Evolutionary conservation across 53 echinoderm and acorn worm genomes (phyloP).

Genomic region (Pentamera pediparva): DNA sequence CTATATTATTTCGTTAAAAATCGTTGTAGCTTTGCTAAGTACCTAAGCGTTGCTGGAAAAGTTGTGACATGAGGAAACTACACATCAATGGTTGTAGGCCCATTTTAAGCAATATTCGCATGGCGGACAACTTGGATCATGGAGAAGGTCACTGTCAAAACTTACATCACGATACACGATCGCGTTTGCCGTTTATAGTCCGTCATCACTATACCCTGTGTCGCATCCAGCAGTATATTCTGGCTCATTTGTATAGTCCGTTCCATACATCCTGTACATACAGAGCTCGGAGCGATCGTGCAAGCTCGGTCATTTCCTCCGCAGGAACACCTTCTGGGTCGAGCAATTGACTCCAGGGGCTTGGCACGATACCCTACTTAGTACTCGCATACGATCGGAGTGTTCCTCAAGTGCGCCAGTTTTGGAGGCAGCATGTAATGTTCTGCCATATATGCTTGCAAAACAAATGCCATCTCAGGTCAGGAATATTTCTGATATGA

Average conservation of each 20-base stretch:
- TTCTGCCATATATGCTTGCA: conserved; percentile 42
- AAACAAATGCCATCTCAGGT: conserved; percentile 45
- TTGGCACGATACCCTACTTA: conserved; percentile 31
- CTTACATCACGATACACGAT: background rate
- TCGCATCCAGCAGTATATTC: conserved; percentile 1
- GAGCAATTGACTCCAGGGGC: conserved; percentile 10
- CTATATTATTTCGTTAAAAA: background rate
- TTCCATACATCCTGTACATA: conserved; percentile 12
- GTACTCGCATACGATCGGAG: conserved; percentile 27
- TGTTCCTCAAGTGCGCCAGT: conserved; percentile 33
- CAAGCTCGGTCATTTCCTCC: conserved; percentile 23
- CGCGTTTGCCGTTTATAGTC: background rate
- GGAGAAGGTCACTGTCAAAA: background rate
- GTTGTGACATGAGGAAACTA: too few species aligned
- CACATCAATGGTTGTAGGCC: too few species aligned
- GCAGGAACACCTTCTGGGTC: conserved; percentile 21
- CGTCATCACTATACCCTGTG: conserved; percentile 5
- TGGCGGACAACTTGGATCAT: background rate
- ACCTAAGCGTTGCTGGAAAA: too few species aligned
- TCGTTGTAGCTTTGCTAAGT: background rate
- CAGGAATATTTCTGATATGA: conserved; percentile 40
- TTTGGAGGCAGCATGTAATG: conserved; percentile 33
- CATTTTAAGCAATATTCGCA: background rate
- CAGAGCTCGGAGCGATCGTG: conserved; percentile 44
- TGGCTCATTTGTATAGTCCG: background rate